phyloP scores from a whole-genome alignment of 2,888 invertebrate genomes.

The Erpobdella octoculata region DNA sequence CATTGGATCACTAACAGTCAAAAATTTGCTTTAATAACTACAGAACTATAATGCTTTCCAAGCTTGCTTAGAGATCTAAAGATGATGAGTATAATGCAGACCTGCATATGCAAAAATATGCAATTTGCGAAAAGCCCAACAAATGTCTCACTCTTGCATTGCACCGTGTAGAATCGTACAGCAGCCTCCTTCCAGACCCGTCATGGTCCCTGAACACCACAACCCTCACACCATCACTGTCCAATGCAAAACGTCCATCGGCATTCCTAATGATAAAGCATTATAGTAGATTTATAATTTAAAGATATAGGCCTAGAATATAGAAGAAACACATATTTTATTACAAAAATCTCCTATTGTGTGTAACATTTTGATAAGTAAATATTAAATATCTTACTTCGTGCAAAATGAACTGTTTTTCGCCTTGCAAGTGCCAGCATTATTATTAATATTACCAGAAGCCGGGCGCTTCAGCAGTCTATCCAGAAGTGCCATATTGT shows the following conservation, averaged over 20 bases:
- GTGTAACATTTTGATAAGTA: background rate
- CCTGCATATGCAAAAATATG: too few species aligned
- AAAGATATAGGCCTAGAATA: background rate
- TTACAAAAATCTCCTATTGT: background rate
- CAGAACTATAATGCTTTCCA: background rate
- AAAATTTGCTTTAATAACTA: background rate
- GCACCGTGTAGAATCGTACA: constrained; percentile 16
- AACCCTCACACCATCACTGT: constrained; percentile 6
- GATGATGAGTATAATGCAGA: background rate
- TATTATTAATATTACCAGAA: background rate
- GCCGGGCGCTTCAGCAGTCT: background rate
- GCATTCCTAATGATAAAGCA: background rate
- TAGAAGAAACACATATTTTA: too few species aligned
- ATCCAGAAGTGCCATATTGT: background rate
- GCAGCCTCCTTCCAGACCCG: constrained; percentile 15
- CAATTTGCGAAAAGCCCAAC: too few species aligned
- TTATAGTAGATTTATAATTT: background rate
- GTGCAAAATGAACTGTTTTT: background rate
- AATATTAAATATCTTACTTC: background rate
- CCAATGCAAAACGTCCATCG: constrained; percentile 14
- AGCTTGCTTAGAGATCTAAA: background rate
- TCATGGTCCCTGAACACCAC: constrained; percentile 23
- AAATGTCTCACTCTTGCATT: background rate
- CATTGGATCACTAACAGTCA: too few species aligned
- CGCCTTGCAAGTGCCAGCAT: background rate